Conservation (phyloP, 2,888 invertebrate genomes). For the Neuroscelio doddi region DNA sequence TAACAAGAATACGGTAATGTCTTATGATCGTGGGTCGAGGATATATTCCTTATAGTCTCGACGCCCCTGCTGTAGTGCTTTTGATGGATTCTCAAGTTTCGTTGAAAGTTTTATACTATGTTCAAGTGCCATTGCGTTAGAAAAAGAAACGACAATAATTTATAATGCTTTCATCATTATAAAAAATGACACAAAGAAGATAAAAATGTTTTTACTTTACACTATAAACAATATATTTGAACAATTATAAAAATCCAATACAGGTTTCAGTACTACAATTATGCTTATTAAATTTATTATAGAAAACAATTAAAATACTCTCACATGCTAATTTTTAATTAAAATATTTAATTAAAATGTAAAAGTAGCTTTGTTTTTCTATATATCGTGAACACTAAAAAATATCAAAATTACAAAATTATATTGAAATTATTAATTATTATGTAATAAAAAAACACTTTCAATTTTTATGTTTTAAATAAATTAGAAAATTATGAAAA, state of each 20-base stretch:
- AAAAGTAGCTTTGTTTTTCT: neutral
- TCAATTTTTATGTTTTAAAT: too few species aligned
- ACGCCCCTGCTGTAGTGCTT: conserved; percentile 38
- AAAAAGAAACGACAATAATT: conserved; percentile 42
- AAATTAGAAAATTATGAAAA: too few species aligned
- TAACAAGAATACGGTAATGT: conserved; percentile 30
- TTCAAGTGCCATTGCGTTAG: conserved; percentile 37
- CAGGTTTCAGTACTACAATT: too few species aligned
- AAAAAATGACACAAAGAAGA: neutral
- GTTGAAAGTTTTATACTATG: conserved; percentile 53
- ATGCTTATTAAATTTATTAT: too few species aligned
- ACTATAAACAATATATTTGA: too few species aligned
- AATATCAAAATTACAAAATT: neutral
- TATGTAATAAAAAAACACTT: too few species aligned
- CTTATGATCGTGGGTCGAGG: conserved; percentile 35
- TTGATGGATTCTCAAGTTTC: conserved; percentile 63
- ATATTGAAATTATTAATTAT: too few species aligned
- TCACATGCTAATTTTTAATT: too few species aligned
- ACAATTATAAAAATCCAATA: too few species aligned
- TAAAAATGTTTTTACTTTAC: neutral
- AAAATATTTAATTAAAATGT: too few species aligned
- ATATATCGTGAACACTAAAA: neutral
- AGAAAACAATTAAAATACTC: too few species aligned
- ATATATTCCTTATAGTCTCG: conserved; percentile 38
- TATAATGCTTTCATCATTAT: conserved; percentile 42